Evolutionary conservation across 2,797 vertebrate genomes (phyloP).

Genomic region (Premnoplex brunnescens): DNA sequence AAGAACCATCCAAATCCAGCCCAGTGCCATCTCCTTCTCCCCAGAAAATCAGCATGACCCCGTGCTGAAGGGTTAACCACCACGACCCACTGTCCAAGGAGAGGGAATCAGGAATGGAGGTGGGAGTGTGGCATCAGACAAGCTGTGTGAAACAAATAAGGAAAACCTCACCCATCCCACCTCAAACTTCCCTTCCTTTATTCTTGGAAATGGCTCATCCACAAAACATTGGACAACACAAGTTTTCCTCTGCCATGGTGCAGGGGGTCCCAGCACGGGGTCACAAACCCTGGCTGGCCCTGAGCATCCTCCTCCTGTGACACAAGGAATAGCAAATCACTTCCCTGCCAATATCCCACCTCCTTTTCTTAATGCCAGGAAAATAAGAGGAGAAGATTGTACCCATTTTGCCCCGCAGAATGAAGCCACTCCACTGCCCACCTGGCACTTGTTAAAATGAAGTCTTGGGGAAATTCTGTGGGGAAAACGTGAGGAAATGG

Average conservation of each 20-base stretch:
- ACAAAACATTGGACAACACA: rapidly evolving
- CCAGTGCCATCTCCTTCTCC: rapidly evolving
- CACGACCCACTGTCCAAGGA: rapidly evolving
- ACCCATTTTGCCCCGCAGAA: not conserved
- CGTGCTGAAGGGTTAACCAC: not conserved
- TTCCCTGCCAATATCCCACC: not conserved
- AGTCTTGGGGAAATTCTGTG: not conserved
- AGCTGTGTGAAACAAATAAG: not conserved
- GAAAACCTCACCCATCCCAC: not conserved
- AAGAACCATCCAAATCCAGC: not conserved
- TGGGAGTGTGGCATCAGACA: not conserved
- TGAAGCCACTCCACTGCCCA: not conserved
- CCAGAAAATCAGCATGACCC: rapidly evolving
- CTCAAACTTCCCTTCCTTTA: not conserved
- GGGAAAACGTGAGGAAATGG: not conserved
- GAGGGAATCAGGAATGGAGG: not conserved
- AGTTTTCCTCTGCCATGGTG: not conserved
- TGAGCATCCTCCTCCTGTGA: rapidly evolving
- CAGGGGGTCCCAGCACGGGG: not conserved
- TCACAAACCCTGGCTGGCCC: not conserved
- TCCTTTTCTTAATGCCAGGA: not conserved
- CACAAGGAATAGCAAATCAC: rapidly evolving
- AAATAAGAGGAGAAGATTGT: not conserved
- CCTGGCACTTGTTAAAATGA: rapidly evolving
- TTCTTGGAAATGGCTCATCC: not conserved